Evolutionary conservation across 1,140 invertebrate species (phyloP), one percentile per base, ranked within the genome.

Genomic region (Himalopsyche phryganea): DNA sequence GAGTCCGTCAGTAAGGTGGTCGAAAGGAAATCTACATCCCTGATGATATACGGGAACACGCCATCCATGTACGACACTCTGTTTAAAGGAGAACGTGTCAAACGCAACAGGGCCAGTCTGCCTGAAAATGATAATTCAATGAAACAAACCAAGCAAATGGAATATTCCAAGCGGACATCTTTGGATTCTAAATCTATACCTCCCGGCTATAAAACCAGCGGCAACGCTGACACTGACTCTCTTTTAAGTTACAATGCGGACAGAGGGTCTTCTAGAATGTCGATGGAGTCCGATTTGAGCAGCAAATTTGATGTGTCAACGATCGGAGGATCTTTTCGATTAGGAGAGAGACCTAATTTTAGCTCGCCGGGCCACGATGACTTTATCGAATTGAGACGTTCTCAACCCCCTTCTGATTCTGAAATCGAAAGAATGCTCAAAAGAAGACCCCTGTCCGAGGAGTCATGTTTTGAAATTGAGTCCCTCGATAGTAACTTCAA

Each of bases 401-500:
- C 71, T 0, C 58, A 18, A 63, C 52, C 52, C 63, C 66, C 65
- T 58, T 74, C 68, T 36, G 72, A 75, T 57, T 68, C 67, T 1
- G 81, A 85, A 56, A 74, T 84, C 36, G 83, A 85, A 68, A 77
- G 81, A n/a, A 79, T 83, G 60, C 66, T 85, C 7, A 89, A 88
- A 61, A 75, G 87, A 38, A 74, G 87, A 59, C 88, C 88, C 0
- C 77, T 90, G 0, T 89, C 86, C 10, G 86, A 86, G 63, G 81
- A 84, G 63, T 80, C 81, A 0, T 72, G 79, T 65, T 81, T 82
- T 54, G 84, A 87, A 65, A 75, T 87, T n/a, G 81, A 83, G 58
- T 81, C 81, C 3, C 67, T 83, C 9, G 80, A 81, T 48, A 80
- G 80, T 50, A 74, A 80, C 53, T 79, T 83, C 32, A 81, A 84